Evolutionary conservation across 2,888 invertebrate genomes (phyloP), one percentile per base, ranked within the genome.

Genomic region (Synergus gifuensis): DNA sequence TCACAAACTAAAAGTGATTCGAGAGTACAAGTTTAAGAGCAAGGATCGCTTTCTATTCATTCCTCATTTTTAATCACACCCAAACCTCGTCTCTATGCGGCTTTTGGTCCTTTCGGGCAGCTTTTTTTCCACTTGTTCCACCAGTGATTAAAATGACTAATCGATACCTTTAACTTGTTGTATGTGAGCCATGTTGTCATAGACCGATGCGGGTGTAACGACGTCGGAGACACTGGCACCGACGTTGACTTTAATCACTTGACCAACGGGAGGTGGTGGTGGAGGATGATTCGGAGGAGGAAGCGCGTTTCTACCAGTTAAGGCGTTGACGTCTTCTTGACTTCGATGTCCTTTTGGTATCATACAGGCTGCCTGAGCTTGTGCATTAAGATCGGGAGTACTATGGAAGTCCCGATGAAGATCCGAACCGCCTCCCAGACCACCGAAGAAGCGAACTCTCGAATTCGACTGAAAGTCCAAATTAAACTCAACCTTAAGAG

Each of bases 381-480:
- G 91, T 69, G 90, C 86, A 76, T 92, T 92, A 64, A 94, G 92
- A 92, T 98, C 98, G 0, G 98, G 98, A n/a, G 98, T 98, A 82
- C 97, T 97, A 89, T 96, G 96, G 93, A 98, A 98, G 86, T 96
- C 96, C 80, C 98, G 95, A 85, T 97, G 96, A 67, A 98, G 93
- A 85, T 95, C 94, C 46, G 91, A 92, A 63, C 93, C 92, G 58
- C 92, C 92, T 63, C 92, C 92, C 16, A 92, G 86, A 49, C 92
- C 92, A 77, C 93, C 93, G 81, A 93, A 92, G 91, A 94, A 94
- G 60, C 93, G 90, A 82, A 92, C 88, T 89, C 93, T 91, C 84
- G 93, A 93, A 91, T 93, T 94, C 78, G 93, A 87, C 95, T 95
- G 91, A 8, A 91, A 89, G 73, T 81, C 81, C 79, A 79, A 66